Conservation (phyloP, 2,888 invertebrate species). For the Marasmarcha lunaedactyla region DNA sequence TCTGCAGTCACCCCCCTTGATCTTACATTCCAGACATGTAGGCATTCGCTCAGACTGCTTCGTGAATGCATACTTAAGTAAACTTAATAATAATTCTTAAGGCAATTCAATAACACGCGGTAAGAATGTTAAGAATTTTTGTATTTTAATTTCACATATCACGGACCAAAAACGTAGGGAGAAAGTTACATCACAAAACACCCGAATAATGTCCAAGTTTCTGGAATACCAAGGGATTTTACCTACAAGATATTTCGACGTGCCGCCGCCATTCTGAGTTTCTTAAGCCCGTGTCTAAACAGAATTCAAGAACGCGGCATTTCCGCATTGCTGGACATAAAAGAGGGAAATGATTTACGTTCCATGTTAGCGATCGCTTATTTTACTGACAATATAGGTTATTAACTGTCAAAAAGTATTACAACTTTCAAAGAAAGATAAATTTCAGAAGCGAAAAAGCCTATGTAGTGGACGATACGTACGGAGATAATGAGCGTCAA, state of each 20-base stretch:
- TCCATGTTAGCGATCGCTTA: slow-evolving; percentile 21
- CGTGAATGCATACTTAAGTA: not conserved
- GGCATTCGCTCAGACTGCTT: not conserved
- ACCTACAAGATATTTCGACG: not conserved
- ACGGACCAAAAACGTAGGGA: no score
- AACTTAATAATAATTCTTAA: no score
- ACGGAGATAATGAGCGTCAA: no score
- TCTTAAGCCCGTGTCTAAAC: slow-evolving; percentile 29
- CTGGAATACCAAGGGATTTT: not conserved
- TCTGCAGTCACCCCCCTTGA: slow-evolving; percentile 18
- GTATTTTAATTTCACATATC: no score
- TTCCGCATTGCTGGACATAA: slow-evolving; percentile 33
- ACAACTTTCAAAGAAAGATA: no score
- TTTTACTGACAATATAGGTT: no score
- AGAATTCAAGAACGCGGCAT: slow-evolving; percentile 23
- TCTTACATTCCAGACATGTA: not conserved
- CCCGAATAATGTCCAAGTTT: not conserved
- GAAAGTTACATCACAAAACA: not conserved
- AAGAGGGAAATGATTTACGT: slow-evolving; percentile 29
- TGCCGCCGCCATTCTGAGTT: slow-evolving; percentile 18
- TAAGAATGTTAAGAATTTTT: no score
- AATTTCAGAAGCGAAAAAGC: no score
- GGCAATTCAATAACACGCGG: no score
- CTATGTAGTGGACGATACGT: no score
- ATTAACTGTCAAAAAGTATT: no score